A percentile compares a stretch with the other conserved stretches of the same genome.
Conservation (phyloP, 2,888 invertebrate genomes). For the Quadriops clusia region DNA sequence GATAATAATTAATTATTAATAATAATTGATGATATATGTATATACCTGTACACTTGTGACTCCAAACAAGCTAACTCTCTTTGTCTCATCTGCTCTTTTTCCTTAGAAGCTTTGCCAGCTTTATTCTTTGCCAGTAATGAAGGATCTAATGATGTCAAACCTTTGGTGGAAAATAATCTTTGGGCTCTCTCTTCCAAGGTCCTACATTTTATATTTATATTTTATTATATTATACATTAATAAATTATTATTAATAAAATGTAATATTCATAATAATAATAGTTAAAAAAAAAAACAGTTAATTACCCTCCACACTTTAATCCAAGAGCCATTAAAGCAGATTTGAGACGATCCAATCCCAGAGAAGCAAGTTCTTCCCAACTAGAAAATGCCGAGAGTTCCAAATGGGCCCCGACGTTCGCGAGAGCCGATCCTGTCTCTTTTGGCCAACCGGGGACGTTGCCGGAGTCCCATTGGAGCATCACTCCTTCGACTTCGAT, state of each 20-base stretch:
- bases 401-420: slow-evolving; percentile 91
- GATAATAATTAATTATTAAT: slow-evolving; percentile 5
- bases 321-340: slow-evolving; percentile 90
- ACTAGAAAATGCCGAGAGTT: slow-evolving; percentile 95
- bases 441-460: slow-evolving; percentile 96
- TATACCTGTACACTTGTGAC: slow-evolving; percentile 62
- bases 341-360: slow-evolving; percentile 93
- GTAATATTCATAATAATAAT: slow-evolving; percentile 7
- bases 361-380: slow-evolving; percentile 95
- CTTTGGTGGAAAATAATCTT: slow-evolving; percentile 90
- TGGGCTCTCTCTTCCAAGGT: slow-evolving; percentile 96
- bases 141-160: slow-evolving; percentile 84
- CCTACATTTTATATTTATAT: slow-evolving; percentile 35
- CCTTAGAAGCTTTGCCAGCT: slow-evolving; percentile 52
- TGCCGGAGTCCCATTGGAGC: slow-evolving; percentile 77
- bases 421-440: slow-evolving; percentile 88
- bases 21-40: slow-evolving; percentile 1
- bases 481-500: slow-evolving; percentile 70
- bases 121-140: slow-evolving; percentile 84
- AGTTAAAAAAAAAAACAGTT: slow-evolving; percentile 2
- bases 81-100: slow-evolving; percentile 56
- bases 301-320: slow-evolving; percentile 90
- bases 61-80: slow-evolving; percentile 82
- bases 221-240: no score
- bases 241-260: slow-evolving; percentile 4